Conservation (phyloP, 1,140 invertebrate species). For the Heliothis virescens region DNA sequence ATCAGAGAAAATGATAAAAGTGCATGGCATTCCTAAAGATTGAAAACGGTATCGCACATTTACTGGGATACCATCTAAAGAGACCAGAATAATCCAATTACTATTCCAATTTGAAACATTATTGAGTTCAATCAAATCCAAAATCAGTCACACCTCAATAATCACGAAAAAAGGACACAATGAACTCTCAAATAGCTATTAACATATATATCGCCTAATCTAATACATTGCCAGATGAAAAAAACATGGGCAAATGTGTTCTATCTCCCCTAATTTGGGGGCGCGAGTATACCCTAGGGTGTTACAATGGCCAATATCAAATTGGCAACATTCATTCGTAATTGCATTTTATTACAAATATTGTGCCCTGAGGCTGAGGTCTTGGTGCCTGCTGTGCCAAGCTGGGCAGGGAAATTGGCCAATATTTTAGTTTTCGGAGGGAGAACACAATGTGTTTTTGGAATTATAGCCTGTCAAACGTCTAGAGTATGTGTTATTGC, state of each 20-base stretch:
- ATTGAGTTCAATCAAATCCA: constrained; percentile 2
- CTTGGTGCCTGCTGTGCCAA: constrained; percentile 36
- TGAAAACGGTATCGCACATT: background rate
- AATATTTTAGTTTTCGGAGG: constrained; percentile 34
- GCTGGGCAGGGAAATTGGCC: background rate
- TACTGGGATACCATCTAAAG: background rate
- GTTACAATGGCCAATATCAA: constrained; percentile 68
- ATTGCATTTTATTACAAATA: constrained; percentile 77
- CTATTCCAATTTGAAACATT: background rate
- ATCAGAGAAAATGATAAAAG: background rate
- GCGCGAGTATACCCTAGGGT: constrained; percentile 48
- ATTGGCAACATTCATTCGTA: constrained; percentile 76
- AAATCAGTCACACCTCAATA: constrained; percentile 10
- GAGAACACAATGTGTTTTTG: constrained; percentile 15
- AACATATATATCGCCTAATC: constrained; percentile 39
- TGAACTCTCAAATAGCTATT: constrained; percentile 19
- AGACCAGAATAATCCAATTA: background rate
- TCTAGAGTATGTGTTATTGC: constrained; percentile 2
- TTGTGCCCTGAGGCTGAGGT: constrained; percentile 51
- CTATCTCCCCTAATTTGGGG: constrained; percentile 50
- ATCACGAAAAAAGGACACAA: constrained; percentile 5
- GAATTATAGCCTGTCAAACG: constrained; percentile 41
- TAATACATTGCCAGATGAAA: constrained; percentile 14
- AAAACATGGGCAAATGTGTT: constrained; percentile 23
- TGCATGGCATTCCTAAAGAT: background rate